phyloP scores from a whole-genome alignment of 2,113 vertebrate genomes.

The Crotalus tigris region DNA sequence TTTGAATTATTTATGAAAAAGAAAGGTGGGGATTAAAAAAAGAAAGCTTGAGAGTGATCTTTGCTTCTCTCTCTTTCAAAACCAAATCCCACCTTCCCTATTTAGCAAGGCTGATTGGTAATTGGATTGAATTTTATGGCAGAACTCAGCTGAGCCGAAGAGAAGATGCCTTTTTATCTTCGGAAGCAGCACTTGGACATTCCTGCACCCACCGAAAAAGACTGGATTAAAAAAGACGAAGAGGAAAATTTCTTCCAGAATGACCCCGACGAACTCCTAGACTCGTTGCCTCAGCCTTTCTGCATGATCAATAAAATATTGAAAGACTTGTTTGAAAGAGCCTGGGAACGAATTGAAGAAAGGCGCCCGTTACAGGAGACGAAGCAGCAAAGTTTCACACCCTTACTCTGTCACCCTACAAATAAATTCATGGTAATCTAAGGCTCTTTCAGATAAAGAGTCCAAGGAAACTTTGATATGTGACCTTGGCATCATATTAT shows the following conservation, averaged over 20 bases:
- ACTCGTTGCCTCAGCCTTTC: constrained; percentile 71
- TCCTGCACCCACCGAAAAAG: constrained; percentile 64
- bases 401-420: constrained; percentile 44
- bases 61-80: background rate
- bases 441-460: rapidly evolving
- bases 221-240: constrained; percentile 59
- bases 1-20: background rate
- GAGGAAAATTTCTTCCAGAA: constrained; percentile 59
- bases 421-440: constrained; percentile 69
- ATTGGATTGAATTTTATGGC: background rate
- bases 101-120: background rate
- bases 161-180: constrained; percentile 40
- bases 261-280: constrained; percentile 51
- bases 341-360: constrained; percentile 68
- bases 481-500: background rate
- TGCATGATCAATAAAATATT: constrained; percentile 73
- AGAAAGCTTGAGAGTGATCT: background rate
- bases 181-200: constrained; percentile 51
- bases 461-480: background rate
- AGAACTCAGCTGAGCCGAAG: background rate
- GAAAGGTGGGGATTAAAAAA: background rate
- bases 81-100: background rate
- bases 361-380: constrained; percentile 36
- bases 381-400: constrained; percentile 35
- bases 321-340: constrained; percentile 59